phyloP scores from a whole-genome alignment of 1,140 invertebrate genomes.

The Orius insidiosus region DNA sequence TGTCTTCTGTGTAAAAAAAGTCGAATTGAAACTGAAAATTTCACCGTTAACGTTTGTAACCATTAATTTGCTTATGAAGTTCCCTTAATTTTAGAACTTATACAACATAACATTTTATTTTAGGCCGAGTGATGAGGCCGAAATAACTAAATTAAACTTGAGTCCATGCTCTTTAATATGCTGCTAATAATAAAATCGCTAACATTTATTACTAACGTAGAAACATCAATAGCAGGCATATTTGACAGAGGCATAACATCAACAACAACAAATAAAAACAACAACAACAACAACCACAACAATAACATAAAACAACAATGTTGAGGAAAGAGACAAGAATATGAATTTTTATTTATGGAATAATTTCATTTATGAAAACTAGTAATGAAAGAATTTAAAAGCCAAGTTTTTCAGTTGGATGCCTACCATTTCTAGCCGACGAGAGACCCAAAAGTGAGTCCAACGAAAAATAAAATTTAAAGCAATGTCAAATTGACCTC shows the following conservation, averaged over 20 bases:
- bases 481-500: background rate
- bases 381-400: background rate
- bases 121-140: too few relatives aligned
- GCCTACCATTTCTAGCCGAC: background rate
- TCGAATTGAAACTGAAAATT: too few relatives aligned
- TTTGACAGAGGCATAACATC: slow-evolving; percentile 11
- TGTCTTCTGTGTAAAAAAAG: too few relatives aligned
- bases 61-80: too few relatives aligned
- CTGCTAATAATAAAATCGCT: too few relatives aligned
- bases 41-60: too few relatives aligned
- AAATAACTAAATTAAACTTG: too few relatives aligned
- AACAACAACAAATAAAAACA: too few relatives aligned
- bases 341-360: background rate
- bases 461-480: background rate
- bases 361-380: background rate
- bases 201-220: background rate
- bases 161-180: too few relatives aligned
- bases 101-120: too few relatives aligned
- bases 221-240: slow-evolving; percentile 13
- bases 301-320: background rate
- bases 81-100: too few relatives aligned
- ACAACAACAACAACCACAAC: too few relatives aligned
- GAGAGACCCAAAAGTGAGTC: background rate
- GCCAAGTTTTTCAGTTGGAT: background rate
- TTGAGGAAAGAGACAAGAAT: background rate